Evolutionary conservation across 1,140 invertebrate genomes (phyloP).

Genomic region (Stegodyphus mimosarum): DNA sequence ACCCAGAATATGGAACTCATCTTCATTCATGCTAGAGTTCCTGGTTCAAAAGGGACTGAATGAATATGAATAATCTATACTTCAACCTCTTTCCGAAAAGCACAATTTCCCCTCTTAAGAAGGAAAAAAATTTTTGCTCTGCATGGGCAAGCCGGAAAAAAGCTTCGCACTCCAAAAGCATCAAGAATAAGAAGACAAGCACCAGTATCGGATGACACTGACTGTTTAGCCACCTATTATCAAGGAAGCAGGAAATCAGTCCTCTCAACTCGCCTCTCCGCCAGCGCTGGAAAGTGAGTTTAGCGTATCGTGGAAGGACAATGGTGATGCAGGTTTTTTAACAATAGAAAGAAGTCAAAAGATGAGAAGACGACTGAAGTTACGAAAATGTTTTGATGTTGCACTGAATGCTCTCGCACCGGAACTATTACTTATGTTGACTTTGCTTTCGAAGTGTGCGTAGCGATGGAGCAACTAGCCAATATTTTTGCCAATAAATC

Average conservation of each 20-base stretch:
- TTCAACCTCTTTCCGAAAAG: background rate
- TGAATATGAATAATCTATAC: too few relatives aligned
- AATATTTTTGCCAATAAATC: too few relatives aligned
- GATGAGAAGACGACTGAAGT: background rate
- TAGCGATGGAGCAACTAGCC: too few relatives aligned
- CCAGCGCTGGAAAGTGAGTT: background rate
- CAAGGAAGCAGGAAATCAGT: background rate
- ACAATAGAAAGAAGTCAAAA: constrained; percentile 11
- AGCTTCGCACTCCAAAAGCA: too few relatives aligned
- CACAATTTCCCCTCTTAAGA: background rate
- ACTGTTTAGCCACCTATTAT: constrained; percentile 27
- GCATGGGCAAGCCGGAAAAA: background rate
- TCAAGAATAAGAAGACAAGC: background rate
- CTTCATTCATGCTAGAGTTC: too few relatives aligned
- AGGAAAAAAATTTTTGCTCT: background rate
- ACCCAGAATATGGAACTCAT: too few relatives aligned
- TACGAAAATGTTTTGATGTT: constrained; percentile 16
- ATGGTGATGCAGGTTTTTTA: background rate
- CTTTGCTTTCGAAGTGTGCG: background rate
- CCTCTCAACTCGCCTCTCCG: constrained; percentile 12
- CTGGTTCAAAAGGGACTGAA: too few relatives aligned
- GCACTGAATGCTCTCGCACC: background rate
- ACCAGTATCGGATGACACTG: constrained; percentile 17
- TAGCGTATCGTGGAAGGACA: background rate
- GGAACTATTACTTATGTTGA: constrained; percentile 29